These are phyloP conservation scores for Pyrrhia umbra DNA, from an alignment of 2,888 invertebrate genomes.

Conservation along the genomic window DNA sequence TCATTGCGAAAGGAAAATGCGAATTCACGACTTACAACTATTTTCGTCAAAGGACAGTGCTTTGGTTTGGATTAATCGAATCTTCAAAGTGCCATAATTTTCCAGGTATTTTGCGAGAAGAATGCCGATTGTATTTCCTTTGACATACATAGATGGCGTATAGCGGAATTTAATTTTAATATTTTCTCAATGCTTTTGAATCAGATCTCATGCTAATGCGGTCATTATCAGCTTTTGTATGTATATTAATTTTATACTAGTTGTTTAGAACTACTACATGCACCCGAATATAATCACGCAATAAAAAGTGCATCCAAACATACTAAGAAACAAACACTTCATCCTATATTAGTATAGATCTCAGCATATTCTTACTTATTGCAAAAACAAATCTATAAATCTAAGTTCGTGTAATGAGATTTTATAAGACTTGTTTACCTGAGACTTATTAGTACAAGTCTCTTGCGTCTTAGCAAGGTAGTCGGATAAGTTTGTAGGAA, in stretches of 20 bases:
- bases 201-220: too few relatives aligned
- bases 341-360: too few relatives aligned
- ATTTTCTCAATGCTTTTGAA: too few relatives aligned
- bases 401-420: not conserved
- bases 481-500: conserved; percentile 8
- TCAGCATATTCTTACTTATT: not conserved
- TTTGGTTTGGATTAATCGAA: not conserved
- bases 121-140: conserved; percentile 37
- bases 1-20: conserved; percentile 14
- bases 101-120: conserved; percentile 27
- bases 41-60: conserved; percentile 21
- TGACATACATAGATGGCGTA: conserved; percentile 22
- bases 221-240: too few relatives aligned
- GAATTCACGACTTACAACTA: conserved; percentile 4
- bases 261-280: too few relatives aligned
- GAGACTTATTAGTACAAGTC: not conserved
- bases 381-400: conserved; percentile 27
- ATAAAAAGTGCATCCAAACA: too few relatives aligned
- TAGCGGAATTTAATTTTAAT: not conserved
- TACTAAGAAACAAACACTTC: too few relatives aligned
- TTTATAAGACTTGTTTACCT: conserved; percentile 17
- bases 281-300: too few relatives aligned
- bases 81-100: conserved; percentile 26
- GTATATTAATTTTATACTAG: too few relatives aligned
- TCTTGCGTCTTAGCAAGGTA: not conserved